Conservation (phyloP, 1,140 invertebrate species). For the Drosophila nikananu region DNA sequence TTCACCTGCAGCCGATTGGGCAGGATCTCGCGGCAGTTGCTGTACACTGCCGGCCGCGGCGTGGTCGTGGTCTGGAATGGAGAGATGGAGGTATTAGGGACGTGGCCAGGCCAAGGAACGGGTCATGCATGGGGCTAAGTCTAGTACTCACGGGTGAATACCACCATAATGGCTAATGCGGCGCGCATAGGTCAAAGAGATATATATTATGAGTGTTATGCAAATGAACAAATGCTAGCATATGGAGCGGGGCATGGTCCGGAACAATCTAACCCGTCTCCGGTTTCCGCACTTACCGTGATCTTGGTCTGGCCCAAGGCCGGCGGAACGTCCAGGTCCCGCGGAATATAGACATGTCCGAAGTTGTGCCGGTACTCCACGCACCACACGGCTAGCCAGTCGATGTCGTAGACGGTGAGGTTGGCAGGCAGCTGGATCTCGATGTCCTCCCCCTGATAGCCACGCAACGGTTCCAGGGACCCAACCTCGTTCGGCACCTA, state of each 20-base stretch:
- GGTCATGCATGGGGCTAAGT: slow-evolving; percentile 63
- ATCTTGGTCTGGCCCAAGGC: slow-evolving; percentile 95
- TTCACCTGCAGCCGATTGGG: slow-evolving; percentile 92
- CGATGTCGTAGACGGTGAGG: slow-evolving; percentile 95
- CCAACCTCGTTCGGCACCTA: slow-evolving; percentile 95
- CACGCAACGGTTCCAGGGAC: slow-evolving; percentile 91
- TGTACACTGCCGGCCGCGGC: slow-evolving; percentile 86
- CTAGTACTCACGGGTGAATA: slow-evolving; percentile 93
- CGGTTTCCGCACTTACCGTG: slow-evolving; percentile 88
- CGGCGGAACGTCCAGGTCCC: slow-evolving; percentile 95
- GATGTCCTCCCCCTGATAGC: slow-evolving; percentile 96
- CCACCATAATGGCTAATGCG: slow-evolving; percentile 93
- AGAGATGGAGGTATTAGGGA: slow-evolving; percentile 16
- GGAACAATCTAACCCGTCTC: slow-evolving; percentile 7
- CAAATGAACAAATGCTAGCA: slow-evolving; percentile 62
- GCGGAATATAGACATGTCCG: slow-evolving; percentile 95
- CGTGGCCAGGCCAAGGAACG: background rate
- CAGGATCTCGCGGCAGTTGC: slow-evolving; percentile 93
- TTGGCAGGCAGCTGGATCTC: slow-evolving; percentile 94
- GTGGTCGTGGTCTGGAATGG: slow-evolving; percentile 87
- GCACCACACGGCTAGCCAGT: slow-evolving; percentile 97
- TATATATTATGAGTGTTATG: slow-evolving; percentile 75
- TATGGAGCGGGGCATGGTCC: slow-evolving; percentile 27
- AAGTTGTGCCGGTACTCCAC: slow-evolving; percentile 95
- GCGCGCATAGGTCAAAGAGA: slow-evolving; percentile 73